Base-by-base conservation (phyloP, 2,888 invertebrate species). In the Parapristionchus giblindavisi region DNA sequence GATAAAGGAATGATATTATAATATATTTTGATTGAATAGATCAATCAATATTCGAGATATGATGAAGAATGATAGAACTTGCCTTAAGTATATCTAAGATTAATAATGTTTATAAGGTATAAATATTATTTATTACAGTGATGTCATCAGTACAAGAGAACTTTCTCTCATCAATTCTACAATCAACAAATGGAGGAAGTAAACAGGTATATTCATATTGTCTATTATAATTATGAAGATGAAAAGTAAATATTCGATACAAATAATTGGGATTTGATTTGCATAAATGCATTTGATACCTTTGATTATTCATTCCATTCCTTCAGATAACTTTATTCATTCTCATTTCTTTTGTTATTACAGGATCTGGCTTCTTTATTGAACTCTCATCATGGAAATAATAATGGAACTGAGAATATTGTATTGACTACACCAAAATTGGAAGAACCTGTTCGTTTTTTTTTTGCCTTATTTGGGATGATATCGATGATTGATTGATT, bases 81-180 rank as follows among this genome's bases (percentile, higher is more conserved):
- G 54, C 54, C 5, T n/a, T 54, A n/a, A 54, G 6, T 14, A 54
- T 14, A 54, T 54, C 17, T 6, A 8, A 24, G 14, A n/a, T 14
- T 54, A 24, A 24, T 54, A 14, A 6, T 14, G 14, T 54, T 54
- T 54, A 14, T n/a, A 54, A n/a, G 8, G n/a, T 54, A 24, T 54
- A 54, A 54, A n/a, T n/a, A 3, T 40, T 11, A 14, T 3, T 54
- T n/a, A 21, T 71, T 71, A 2, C 71, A 71, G 71, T 72, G 58
- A 72, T 72, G 72, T 43, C 60, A 24, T 60, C 74, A 34, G 77
- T 77, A 4, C 81, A 78, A 51, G 83, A 83, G 66, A 80, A 83
- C 17, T 77, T 83, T 27, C 70, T 83, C 56, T 65, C 77, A 4
- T 77, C 78, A 21, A 76, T 83, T 17, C 80, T 81, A 72, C 83